Evolutionary conservation across 2,797 vertebrate species (phyloP), one percentile per base, ranked within the genome.

Genomic region (Aplochiton taeniatus): DNA sequence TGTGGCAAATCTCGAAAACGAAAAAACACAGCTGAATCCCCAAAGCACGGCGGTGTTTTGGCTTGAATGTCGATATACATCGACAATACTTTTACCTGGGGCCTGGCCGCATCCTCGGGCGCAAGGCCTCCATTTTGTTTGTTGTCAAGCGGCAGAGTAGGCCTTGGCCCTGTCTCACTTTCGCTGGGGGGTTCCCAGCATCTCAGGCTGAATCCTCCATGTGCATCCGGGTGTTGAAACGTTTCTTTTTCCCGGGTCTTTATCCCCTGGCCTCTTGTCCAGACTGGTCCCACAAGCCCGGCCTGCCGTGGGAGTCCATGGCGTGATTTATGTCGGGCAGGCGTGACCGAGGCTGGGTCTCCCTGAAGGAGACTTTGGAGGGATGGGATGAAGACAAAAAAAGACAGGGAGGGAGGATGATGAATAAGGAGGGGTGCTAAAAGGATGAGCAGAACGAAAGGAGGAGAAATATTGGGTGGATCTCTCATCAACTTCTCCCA

Each of bases 401-500:
- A 76, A 41, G 31, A 14, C 20, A 49, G 45, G 9, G 51, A 67
- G 53, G 20, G 51, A 11, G 44, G 46, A 58, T 45, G 43, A 17
- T 14, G 47, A 11, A 59, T 8, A 11, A 46, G 63, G 51, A 17
- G 41, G 49, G 13, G 57, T 41, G 73, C 70, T 66, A 48, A 63
- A 70, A 48, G 80, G 78, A 74, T 68, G 83, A 82, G 75, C 77
- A 68, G 70, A 81, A 85, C 65, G 61, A 87, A 69, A 59, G 65
- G 69, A 75, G 56, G 70, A 77, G 82, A 80, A 76, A 82, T 78
- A 77, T 2, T 41, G 66, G n/a, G 70, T 17, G 45, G 7, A 64
- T 91, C 90, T 75, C 69, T 90, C 90, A 65, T 77, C 89, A 84
- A 87, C 51, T 88, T 79, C 59, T 58, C 75, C 66, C 79, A 76